Conservation (phyloP, 2,797 vertebrate species). For the Melanotaenia maccullochi region DNA sequence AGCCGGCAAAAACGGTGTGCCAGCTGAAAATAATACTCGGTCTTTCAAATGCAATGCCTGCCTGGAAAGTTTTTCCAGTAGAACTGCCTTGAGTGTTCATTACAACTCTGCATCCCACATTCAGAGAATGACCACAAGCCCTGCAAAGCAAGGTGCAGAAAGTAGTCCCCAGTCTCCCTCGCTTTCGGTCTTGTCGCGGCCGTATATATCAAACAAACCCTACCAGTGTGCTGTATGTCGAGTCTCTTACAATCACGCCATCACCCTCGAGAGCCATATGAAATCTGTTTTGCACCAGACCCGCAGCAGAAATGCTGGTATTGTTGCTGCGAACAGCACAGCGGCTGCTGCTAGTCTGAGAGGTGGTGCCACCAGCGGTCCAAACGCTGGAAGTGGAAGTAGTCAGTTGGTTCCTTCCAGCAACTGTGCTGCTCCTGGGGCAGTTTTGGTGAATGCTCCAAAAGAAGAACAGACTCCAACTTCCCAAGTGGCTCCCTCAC, state of each 20-base stretch:
- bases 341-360: slow-evolving; percentile 55
- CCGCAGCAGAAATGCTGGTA: slow-evolving; percentile 87
- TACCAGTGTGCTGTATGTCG: slow-evolving; percentile 92
- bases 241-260: slow-evolving; percentile 94
- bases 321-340: slow-evolving; percentile 68
- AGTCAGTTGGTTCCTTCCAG: slow-evolving; percentile 71
- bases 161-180: slow-evolving; percentile 50
- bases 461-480: slow-evolving; percentile 81
- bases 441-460: slow-evolving; percentile 72
- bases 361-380: slow-evolving; percentile 54
- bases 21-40: slow-evolving; percentile 74
- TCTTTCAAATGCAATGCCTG: slow-evolving; percentile 92
- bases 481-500: slow-evolving; percentile 77
- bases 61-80: slow-evolving; percentile 89
- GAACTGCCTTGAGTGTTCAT: slow-evolving; percentile 90
- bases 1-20: slow-evolving; percentile 67
- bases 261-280: slow-evolving; percentile 91
- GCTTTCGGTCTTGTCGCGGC: slow-evolving; percentile 71
- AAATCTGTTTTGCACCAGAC: slow-evolving; percentile 92
- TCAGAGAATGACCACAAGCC: slow-evolving; percentile 89
- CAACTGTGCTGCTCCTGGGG: slow-evolving; percentile 74
- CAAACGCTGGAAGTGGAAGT: slow-evolving; percentile 67
- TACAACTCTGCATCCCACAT: slow-evolving; percentile 92
- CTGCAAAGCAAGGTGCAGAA: slow-evolving; percentile 72
- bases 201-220: slow-evolving; percentile 88